A percentile compares a stretch with the other conserved stretches of the same genome.
Evolutionary conservation across 2,113 vertebrate genomes (phyloP).

Genomic region (Pogona vitticeps): DNA sequence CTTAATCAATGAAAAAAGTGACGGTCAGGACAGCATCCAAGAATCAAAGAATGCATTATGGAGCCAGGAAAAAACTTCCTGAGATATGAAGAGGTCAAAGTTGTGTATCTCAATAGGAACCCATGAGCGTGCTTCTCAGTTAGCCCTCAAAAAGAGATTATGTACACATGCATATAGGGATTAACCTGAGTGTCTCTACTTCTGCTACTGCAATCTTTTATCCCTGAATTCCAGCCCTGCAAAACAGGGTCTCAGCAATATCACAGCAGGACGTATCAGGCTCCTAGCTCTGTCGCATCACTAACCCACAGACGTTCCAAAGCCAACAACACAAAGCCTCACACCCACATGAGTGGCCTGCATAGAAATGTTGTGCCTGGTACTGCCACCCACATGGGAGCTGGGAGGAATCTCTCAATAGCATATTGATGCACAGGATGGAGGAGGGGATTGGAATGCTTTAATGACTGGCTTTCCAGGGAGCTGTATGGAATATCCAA

Average conservation of each 20-base stretch:
- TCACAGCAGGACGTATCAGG: neutral
- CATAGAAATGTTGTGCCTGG: conserved; percentile 75
- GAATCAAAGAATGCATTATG: neutral
- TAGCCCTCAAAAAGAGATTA: neutral
- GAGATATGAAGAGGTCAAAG: neutral
- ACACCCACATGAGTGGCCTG: conserved; percentile 59
- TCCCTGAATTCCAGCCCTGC: neutral
- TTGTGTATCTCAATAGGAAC: neutral
- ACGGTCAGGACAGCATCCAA: neutral
- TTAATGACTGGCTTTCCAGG: neutral
- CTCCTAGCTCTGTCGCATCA: neutral
- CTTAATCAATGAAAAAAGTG: neutral
- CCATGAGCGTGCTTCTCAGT: neutral
- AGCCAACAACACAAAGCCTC: conserved; percentile 43
- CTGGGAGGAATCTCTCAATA: conserved; percentile 64
- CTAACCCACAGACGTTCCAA: conserved; percentile 46
- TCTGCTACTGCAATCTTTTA: neutral
- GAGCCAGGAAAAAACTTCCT: neutral
- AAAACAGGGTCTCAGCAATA: neutral
- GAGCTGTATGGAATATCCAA: neutral
- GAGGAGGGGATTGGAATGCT: conserved; percentile 30
- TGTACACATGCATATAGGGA: neutral
- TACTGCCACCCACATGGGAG: conserved; percentile 66
- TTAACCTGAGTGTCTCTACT: neutral
- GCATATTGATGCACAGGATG: conserved; percentile 62